These are phyloP conservation scores for Cantharis flavilabris DNA, from an alignment of 2,888 invertebrate species.

Conservation along the genomic window DNA sequence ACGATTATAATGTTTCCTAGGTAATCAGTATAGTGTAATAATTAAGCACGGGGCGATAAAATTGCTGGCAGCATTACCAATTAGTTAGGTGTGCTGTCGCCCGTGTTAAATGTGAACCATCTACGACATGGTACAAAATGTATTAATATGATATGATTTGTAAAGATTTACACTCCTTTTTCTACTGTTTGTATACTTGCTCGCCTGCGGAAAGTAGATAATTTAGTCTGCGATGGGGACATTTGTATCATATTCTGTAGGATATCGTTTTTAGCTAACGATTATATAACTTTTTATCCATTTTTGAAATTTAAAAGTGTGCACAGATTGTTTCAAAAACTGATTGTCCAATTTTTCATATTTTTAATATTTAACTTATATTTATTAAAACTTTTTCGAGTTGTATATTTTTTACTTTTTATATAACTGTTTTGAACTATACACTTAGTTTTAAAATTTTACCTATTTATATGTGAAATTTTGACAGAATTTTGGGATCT, in stretches of 20 bases:
- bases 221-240: conserved; percentile 43
- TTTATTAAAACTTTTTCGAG: conserved; percentile 54
- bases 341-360: conserved; percentile 50
- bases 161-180: conserved; percentile 58
- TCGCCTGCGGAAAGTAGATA: conserved; percentile 49
- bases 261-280: conserved; percentile 52
- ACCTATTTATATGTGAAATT: conserved; percentile 44
- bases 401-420: conserved; percentile 57
- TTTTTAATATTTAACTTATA: conserved; percentile 53
- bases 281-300: conserved; percentile 52
- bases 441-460: conserved; percentile 47
- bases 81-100: conserved; percentile 24
- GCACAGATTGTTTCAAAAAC: conserved; percentile 49
- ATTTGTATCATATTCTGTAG: conserved; percentile 55
- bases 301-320: conserved; percentile 48
- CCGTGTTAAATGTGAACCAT: conserved; percentile 46
- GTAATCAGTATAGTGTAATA: conserved; percentile 47
- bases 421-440: conserved; percentile 51
- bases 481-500: conserved; percentile 31
- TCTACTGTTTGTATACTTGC: conserved; percentile 57
- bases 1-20: conserved; percentile 50
- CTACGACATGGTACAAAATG: conserved; percentile 57
- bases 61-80: conserved; percentile 37
- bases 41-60: conserved; percentile 49
- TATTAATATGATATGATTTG: conserved; percentile 56